phyloP scores from a whole-genome alignment of 1,140 invertebrate genomes.

The Pseudomyrmex flavicornis region DNA sequence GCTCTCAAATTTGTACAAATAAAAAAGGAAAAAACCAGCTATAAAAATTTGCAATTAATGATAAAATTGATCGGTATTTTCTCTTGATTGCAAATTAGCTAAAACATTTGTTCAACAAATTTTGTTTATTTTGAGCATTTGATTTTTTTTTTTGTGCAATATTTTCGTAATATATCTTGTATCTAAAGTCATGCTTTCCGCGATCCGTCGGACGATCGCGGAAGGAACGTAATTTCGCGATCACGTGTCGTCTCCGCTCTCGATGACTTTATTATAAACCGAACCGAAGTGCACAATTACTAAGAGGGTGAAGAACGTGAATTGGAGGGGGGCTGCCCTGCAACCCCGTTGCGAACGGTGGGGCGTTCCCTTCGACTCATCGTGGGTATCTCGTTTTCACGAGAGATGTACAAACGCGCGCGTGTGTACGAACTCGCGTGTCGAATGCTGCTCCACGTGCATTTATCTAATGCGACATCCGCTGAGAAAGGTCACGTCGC shows the following conservation, averaged over 20 bases:
- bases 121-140: no score
- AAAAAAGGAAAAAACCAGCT: no score
- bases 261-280: slow-evolving; percentile 80
- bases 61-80: no score
- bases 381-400: slow-evolving; percentile 73
- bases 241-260: slow-evolving; percentile 51
- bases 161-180: background rate
- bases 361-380: slow-evolving; percentile 73
- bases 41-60: no score
- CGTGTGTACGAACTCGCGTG: slow-evolving; percentile 40
- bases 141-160: background rate
- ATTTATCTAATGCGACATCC: slow-evolving; percentile 59
- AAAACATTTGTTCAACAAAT: no score
- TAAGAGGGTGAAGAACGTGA: slow-evolving; percentile 70
- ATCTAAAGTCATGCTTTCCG: slow-evolving; percentile 1
- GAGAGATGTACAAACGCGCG: slow-evolving; percentile 46
- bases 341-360: slow-evolving; percentile 70
- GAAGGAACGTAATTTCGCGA: slow-evolving; percentile 52
- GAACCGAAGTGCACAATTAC: slow-evolving; percentile 79
- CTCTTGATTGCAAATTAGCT: no score
- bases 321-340: slow-evolving; percentile 67
- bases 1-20: no score
- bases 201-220: slow-evolving; percentile 13
- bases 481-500: slow-evolving; percentile 64
- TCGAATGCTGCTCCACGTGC: slow-evolving; percentile 36